Percentiles rank a stretch among this genome's conserved stretches.
phyloP scores from a whole-genome alignment of 2,797 vertebrate species.

The Manis crassicaudata region DNA sequence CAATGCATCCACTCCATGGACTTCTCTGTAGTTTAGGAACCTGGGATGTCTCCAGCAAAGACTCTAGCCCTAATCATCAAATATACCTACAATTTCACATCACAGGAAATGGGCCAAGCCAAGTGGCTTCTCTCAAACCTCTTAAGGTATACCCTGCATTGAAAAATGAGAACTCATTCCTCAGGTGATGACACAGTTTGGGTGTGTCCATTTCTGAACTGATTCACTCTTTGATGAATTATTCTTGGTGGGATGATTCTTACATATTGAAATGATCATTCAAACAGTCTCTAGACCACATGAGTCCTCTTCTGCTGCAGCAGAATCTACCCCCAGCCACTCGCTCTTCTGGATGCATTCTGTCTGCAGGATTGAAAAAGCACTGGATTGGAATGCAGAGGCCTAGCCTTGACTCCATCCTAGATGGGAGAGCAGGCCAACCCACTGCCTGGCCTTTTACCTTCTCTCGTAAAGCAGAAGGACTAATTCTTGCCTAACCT shows the following conservation, averaged over 20 bases:
- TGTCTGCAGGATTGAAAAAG: neutral
- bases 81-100: neutral
- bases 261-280: constrained; percentile 56
- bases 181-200: constrained; percentile 60
- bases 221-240: constrained; percentile 54
- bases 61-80: neutral
- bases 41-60: neutral
- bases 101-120: constrained; percentile 33
- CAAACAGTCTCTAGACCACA: neutral
- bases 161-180: constrained; percentile 59
- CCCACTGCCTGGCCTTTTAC: neutral
- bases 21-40: neutral
- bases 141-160: constrained; percentile 3
- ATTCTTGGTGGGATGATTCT: constrained; percentile 42
- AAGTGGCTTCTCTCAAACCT: constrained; percentile 13
- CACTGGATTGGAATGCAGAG: neutral
- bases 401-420: neutral
- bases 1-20: no score
- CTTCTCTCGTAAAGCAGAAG: neutral
- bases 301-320: neutral
- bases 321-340: neutral
- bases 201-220: constrained; percentile 27
- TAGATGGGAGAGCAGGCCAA: neutral
- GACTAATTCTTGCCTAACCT: neutral
- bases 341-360: neutral